Evolutionary conservation across 2,888 invertebrate genomes (phyloP), one percentile per base, ranked within the genome.

Genomic region (Macaria liturata): DNA sequence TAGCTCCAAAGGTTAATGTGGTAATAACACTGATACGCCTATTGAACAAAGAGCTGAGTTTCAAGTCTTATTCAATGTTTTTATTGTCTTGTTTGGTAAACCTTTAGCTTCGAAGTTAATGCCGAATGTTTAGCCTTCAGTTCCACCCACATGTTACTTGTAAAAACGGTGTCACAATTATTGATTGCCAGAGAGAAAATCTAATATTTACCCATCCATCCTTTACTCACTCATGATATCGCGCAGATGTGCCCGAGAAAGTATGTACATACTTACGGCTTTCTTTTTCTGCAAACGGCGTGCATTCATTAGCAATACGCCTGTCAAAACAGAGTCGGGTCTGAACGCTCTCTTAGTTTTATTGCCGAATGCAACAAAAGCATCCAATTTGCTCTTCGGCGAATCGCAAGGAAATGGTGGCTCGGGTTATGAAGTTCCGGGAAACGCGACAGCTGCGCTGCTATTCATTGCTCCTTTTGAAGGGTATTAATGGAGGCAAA

Each of bases 221-320:
- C 63, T 67, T 63, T 70, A 65, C 64, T 65, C 56, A 57, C 56
- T 55, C 60, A 64, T 71, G 67, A 73, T 73, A 70, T 70, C 70
- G 69, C 68, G 71, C 68, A 69, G 68, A 74, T 72, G 69, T 66
- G 59, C 62, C 71, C 69, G 84, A 76, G 84, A 84, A 84, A 84
- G 85, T 76, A 46, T 37, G 20, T 20, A 20, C 20, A 20, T 20
- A 20, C 77, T 80, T 83, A 46, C 32, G 8, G 9, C 46, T 85
- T 84, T 80, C 77, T 84, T 83, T 77, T 71, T 80, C 75, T 70
- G 77, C 76, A 76, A 76, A 81, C 71, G 73, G 64, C 70, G 62
- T 68, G 70, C 72, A 73, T 77, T 77, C 70, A 80, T 80, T 78
- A 72, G 65, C 65, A 61, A 68, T 64, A 69, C 70, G 75, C 67